Base-by-base conservation (phyloP, 2,888 invertebrate genomes). In the Platypus cylindrus region DNA sequence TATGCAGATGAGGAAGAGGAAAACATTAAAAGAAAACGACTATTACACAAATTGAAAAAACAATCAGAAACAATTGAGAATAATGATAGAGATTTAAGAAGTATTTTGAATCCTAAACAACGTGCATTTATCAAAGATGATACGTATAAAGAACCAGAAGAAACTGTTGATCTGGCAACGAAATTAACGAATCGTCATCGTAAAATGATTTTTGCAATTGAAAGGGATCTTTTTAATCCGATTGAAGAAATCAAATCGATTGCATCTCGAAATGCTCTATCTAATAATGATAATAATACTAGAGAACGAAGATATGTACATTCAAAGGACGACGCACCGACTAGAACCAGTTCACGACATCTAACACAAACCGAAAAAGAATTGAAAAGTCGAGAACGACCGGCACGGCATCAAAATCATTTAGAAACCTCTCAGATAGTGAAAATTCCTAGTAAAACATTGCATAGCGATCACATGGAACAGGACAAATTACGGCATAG, bases 1-100 rank as follows among this genome's bases (percentile, higher is more conserved):
- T 82, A 79, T 58, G 86, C 86, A n/a, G 86, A 85, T 60, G 85
- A 85, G 53, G 80, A 82, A 59, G 82, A 83, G 57, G 71, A 73
- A 36, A 75, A 72, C 52, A 56, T 68, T 15, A 62, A 66, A 40
- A 45, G 60, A 22, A 50, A 50, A 34, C 54, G 54, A 38, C 45
- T 59, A 23, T 35, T 61, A 25, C 49, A 50, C 29, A 48, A 47
- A 33, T 36, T 58, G 14, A 55, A 60, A 52, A 45, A 63, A 48
- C 46, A 58, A 59, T 49, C 62, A 48, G 48, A 59, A 48, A 48
- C 52, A 49, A 36, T 55, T 48, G 48, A 47, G 22, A 36, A 44
- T 5, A 38, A 42, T 14, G 43, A 43, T 22, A 44, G 39, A 7
- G 55, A 55, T 32, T 41, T 56, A 22, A 45, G 56, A 30, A 47